Evolutionary conservation across 2,797 vertebrate genomes (phyloP).

Genomic region (Anisognathus igniventris): DNA sequence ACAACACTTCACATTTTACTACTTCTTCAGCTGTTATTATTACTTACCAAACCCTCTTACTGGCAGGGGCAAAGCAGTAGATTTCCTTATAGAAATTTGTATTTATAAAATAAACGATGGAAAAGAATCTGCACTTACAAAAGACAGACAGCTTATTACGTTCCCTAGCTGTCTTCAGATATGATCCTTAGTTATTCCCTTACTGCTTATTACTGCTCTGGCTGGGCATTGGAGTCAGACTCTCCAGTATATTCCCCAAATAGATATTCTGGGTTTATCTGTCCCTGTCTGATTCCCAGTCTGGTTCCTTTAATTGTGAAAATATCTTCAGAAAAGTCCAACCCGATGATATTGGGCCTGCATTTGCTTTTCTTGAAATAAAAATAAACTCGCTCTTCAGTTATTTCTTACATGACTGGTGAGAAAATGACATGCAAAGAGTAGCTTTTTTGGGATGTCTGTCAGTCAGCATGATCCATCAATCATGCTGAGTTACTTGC

Average conservation of each 20-base stretch:
- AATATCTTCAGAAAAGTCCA: background rate
- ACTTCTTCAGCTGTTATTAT: background rate
- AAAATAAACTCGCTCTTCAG: background rate
- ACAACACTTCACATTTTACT: background rate
- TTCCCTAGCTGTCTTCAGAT: background rate
- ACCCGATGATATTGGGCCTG: background rate
- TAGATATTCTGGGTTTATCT: background rate
- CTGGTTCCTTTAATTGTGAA: background rate
- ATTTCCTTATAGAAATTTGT: background rate
- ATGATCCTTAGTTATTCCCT: background rate
- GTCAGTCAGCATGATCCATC: constrained; percentile 38
- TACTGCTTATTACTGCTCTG: background rate
- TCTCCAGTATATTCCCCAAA: background rate
- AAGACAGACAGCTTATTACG: background rate
- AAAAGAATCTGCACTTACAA: background rate
- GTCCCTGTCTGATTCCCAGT: background rate
- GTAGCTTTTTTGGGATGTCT: background rate
- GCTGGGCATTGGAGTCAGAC: background rate
- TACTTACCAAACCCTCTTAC: background rate
- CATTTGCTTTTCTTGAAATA: background rate
- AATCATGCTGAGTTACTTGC: constrained; percentile 6
- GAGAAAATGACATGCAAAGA: constrained; percentile 4
- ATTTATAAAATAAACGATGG: background rate
- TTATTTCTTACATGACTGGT: background rate
- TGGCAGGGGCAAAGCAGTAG: background rate